Evolutionary conservation across 2,797 vertebrate species (phyloP), one percentile per base, ranked within the genome.

Genomic region (Champsocephalus gunnari): DNA sequence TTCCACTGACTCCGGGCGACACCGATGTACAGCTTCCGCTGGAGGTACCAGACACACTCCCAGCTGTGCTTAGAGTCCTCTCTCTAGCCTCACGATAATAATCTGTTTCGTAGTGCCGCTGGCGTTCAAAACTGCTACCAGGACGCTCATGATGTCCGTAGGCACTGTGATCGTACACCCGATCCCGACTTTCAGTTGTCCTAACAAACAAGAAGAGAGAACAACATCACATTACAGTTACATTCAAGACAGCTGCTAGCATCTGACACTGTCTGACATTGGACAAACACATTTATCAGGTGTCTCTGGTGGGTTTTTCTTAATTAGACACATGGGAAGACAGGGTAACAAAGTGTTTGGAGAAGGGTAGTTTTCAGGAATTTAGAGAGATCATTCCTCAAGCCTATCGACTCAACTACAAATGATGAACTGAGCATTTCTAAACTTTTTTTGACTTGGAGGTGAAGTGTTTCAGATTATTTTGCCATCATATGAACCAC

Each of bases 61-160:
- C 95, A 9, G 92, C 79, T 13, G 90, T 82, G 75, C 91, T 92
- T 5, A 95, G 94, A 90, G 97, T 96, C 92, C 98, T 96, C 82
- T 99, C 98, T 58, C 97, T 95, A 79, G 96, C 94, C 55, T 99
- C 97, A 81, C 98, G 96, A 89, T 99, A 99, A 94, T 99, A 99
- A 95, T 99, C 98, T 82, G 98, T 95, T 91, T 99, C 98, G 69
- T 99, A 99, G 95, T 99, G 98, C 88, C 98, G 96, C 47, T 97
- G 98, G 63, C 98, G 96, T 91, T 99, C 98, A 86, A 99, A 99
- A 88, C 96, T 93, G 91, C 93, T 80, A 94, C 92, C 92, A 54
- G 93, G 96, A 87, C 98, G 97, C 92, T 99, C 98, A 79, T 99
- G 98, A 95, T 99, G 98, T 97, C 98, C 98, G 91, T 99, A 99